These are phyloP conservation scores for Burhinus oedicnemus DNA, from an alignment of 2,113 vertebrate genomes.

Conservation along the genomic window DNA sequence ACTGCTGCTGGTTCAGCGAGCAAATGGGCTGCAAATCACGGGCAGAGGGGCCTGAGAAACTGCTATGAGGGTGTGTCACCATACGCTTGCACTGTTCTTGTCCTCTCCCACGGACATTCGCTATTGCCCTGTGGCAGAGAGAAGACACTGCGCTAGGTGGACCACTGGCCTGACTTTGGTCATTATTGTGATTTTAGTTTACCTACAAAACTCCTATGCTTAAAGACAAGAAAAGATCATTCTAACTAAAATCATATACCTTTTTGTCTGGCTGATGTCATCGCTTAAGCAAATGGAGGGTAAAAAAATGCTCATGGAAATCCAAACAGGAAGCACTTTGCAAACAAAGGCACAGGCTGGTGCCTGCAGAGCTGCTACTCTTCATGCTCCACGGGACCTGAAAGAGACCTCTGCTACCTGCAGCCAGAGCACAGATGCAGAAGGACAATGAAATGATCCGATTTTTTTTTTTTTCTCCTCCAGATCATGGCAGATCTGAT, in stretches of 20 bases:
- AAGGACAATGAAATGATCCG: background rate
- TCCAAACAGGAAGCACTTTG: slow-evolving; percentile 52
- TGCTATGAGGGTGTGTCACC: background rate
- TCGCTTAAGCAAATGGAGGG: slow-evolving; percentile 38
- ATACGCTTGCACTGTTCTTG: background rate
- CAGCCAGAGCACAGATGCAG: background rate
- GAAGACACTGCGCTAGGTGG: fast-evolving
- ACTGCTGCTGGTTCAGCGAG: background rate
- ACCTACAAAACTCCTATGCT: background rate
- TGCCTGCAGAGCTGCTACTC: slow-evolving; percentile 27
- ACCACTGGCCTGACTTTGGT: background rate
- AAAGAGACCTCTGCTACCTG: slow-evolving; percentile 29
- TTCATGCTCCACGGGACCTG: slow-evolving; percentile 36
- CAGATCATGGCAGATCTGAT: background rate
- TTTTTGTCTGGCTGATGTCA: slow-evolving; percentile 21
- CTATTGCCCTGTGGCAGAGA: background rate
- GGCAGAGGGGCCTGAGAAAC: background rate
- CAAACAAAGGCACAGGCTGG: slow-evolving; percentile 39
- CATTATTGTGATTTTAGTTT: background rate
- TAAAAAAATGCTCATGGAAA: slow-evolving; percentile 55
- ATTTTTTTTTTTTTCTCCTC: background rate
- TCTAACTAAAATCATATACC: background rate
- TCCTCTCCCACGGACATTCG: background rate
- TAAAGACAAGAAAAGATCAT: background rate
- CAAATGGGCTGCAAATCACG: background rate